Conservation (phyloP, 2,113 vertebrate genomes). For the Calyptommatus sinebrachiatus region DNA sequence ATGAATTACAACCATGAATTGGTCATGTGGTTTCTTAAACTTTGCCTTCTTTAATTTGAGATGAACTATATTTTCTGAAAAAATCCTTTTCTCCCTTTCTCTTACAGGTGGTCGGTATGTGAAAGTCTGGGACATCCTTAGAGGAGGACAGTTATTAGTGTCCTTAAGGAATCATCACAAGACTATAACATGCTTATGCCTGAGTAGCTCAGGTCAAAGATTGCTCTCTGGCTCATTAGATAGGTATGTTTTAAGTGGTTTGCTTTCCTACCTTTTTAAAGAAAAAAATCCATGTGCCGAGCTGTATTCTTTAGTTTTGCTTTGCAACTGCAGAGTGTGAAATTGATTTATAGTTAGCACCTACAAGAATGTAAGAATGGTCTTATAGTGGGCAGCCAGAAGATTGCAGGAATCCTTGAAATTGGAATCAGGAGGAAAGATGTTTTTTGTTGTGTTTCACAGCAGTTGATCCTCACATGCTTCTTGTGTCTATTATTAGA, state of each 20-base stretch:
- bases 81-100: not conserved
- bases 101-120: constrained; percentile 87
- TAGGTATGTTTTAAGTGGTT: constrained; percentile 75
- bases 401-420: too few relatives aligned
- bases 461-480: too few relatives aligned
- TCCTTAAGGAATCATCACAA: constrained; percentile 97
- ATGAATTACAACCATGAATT: too few relatives aligned
- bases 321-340: not conserved
- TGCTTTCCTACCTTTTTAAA: not conserved
- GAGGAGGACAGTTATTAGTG: constrained; percentile 90
- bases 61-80: not conserved
- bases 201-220: constrained; percentile 88
- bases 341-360: not conserved
- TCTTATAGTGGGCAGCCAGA: too few relatives aligned
- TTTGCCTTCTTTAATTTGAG: not conserved
- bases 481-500: too few relatives aligned
- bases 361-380: too few relatives aligned
- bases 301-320: not conserved
- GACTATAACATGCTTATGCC: constrained; percentile 90
- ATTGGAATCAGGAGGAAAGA: too few relatives aligned
- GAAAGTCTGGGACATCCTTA: constrained; percentile 95
- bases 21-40: not conserved
- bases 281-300: not conserved
- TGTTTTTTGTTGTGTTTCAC: too few relatives aligned
- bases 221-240: constrained; percentile 92